Conservation (phyloP, 2,888 invertebrate species). For the Callimorpha dominula region DNA sequence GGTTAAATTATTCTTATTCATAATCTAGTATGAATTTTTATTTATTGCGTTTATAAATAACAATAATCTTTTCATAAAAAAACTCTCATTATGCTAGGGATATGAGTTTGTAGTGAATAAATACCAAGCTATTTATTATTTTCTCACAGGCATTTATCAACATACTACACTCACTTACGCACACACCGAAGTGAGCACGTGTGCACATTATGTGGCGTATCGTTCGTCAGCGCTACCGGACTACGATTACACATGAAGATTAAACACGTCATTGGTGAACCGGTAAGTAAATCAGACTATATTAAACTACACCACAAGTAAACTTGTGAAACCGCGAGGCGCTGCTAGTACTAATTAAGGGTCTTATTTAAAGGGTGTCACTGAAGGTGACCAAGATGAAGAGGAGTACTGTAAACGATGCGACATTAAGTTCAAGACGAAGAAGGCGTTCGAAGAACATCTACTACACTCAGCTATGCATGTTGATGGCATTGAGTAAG, state of each 20-base stretch:
- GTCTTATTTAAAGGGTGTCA: not conserved
- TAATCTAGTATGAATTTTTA: too few species aligned
- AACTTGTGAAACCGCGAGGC: too few species aligned
- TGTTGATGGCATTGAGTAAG: constrained; percentile 64
- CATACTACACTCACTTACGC: constrained; percentile 75
- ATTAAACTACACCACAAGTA: too few species aligned
- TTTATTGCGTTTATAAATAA: too few species aligned
- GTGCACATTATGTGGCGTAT: constrained; percentile 74
- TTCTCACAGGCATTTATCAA: constrained; percentile 60
- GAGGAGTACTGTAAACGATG: constrained; percentile 64
- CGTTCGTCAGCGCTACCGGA: constrained; percentile 68
- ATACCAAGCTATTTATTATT: not conserved
- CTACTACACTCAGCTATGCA: constrained; percentile 64
- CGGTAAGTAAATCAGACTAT: not conserved
- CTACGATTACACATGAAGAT: constrained; percentile 64
- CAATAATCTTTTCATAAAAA: too few species aligned
- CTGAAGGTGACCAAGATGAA: constrained; percentile 33
- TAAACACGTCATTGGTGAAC: constrained; percentile 55
- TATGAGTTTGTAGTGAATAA: too few species aligned
- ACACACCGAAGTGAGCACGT: constrained; percentile 74
- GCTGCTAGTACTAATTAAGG: too few species aligned
- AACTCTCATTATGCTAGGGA: too few species aligned
- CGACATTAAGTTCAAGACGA: constrained; percentile 62
- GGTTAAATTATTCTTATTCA: too few species aligned
- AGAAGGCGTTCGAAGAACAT: constrained; percentile 65